These are phyloP conservation scores for Ciconia maguari DNA, from an alignment of 2,113 vertebrate genomes.

Conservation along the genomic window DNA sequence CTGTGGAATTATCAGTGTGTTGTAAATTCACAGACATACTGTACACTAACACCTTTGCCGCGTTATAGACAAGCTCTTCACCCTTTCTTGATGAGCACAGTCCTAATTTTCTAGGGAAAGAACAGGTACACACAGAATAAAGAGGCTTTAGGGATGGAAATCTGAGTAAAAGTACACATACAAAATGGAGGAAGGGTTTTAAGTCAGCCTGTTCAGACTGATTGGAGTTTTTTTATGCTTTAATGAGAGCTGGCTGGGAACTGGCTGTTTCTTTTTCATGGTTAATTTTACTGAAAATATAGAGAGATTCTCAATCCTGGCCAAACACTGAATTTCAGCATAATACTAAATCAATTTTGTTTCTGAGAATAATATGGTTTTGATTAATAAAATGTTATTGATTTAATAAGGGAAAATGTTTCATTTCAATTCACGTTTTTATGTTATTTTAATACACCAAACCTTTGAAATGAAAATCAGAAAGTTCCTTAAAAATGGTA, in stretches of 20 bases:
- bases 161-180: neutral
- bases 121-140: neutral
- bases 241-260: neutral
- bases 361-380: accelerated
- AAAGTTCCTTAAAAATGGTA: neutral
- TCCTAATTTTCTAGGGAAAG: neutral
- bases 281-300: neutral
- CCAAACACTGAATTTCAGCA: neutral
- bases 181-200: neutral
- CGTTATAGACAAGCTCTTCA: neutral
- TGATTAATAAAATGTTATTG: neutral
- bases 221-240: neutral
- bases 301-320: neutral
- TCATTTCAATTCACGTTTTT: neutral
- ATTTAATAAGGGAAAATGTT: neutral
- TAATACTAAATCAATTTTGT: neutral
- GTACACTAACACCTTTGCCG: accelerated
- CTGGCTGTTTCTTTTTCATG: neutral
- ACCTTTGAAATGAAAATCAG: neutral
- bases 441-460: neutral
- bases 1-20: neutral
- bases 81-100: neutral
- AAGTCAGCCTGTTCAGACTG: neutral
- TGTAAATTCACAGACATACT: neutral
- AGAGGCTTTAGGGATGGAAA: neutral